Evolutionary conservation across 1,140 invertebrate genomes (phyloP).

Genomic region (Leptestheria dahalacensis): DNA sequence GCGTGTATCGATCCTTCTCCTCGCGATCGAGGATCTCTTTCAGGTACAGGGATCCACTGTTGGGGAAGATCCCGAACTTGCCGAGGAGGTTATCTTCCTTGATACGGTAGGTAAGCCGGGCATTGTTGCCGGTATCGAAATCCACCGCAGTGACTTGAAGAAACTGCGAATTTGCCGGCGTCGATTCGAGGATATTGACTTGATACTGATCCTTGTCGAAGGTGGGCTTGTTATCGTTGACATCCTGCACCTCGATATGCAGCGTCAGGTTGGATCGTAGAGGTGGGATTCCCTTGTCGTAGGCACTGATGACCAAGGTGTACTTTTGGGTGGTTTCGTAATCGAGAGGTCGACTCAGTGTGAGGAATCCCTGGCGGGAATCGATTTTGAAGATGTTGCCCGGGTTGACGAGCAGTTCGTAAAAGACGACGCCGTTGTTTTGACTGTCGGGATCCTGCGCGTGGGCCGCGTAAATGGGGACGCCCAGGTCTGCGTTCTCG

Average conservation of each 20-base stretch:
- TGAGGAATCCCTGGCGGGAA: slow-evolving; percentile 45
- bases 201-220: slow-evolving; percentile 69
- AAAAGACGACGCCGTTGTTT: slow-evolving; percentile 56
- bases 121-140: slow-evolving; percentile 84
- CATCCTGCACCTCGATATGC: slow-evolving; percentile 76
- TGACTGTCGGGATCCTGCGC: slow-evolving; percentile 69
- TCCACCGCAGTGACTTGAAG: slow-evolving; percentile 77
- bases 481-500: slow-evolving; percentile 64
- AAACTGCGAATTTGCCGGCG: slow-evolving; percentile 50
- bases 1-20: slow-evolving; percentile 51
- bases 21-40: slow-evolving; percentile 59
- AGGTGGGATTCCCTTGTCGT: slow-evolving; percentile 58
- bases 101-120: slow-evolving; percentile 64
- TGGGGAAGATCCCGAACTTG: slow-evolving; percentile 73
- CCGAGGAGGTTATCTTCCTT: slow-evolving; percentile 29
- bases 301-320: slow-evolving; percentile 59
- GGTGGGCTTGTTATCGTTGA: slow-evolving; percentile 74
- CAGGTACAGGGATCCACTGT: slow-evolving; percentile 72
- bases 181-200: slow-evolving; percentile 61
- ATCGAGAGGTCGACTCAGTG: slow-evolving; percentile 53
- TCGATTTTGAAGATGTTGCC: slow-evolving; percentile 49
- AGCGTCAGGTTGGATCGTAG: slow-evolving; percentile 67
- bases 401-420: slow-evolving; percentile 43
- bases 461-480: slow-evolving; percentile 66
- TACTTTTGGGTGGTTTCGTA: slow-evolving; percentile 76